phyloP scores from a whole-genome alignment of 35 echinoderm and acorn worm species.

The Apostichopus parvimensis region DNA sequence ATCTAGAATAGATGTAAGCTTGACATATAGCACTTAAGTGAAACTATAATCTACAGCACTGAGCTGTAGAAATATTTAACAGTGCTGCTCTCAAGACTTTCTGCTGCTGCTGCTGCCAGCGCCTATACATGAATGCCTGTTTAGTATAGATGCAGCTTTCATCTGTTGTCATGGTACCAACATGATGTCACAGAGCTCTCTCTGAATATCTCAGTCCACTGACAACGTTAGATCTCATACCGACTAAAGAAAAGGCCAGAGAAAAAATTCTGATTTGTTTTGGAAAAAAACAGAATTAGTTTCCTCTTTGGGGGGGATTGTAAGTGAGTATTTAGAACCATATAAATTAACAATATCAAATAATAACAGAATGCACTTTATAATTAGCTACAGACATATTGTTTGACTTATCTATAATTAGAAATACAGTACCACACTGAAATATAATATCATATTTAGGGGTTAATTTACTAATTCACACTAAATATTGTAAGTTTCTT shows the following conservation, averaged over 20 bases:
- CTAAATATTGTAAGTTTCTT: too few species aligned
- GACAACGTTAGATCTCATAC: not conserved
- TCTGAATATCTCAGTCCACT: conserved; percentile 1
- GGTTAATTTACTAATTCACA: too few species aligned
- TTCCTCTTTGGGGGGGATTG: too few species aligned
- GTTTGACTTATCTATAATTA: too few species aligned
- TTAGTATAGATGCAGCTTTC: not conserved
- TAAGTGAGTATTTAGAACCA: too few species aligned
- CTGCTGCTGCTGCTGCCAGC: not conserved
- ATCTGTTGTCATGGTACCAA: conserved; percentile 1
- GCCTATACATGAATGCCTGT: not conserved
- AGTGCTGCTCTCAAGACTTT: not conserved
- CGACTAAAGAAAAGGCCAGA: not conserved
- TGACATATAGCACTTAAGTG: not conserved
- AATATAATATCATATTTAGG: too few species aligned
- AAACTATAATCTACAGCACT: conserved; percentile 1
- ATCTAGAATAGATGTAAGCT: conserved; percentile 3
- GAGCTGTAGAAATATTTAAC: not conserved
- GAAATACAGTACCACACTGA: too few species aligned
- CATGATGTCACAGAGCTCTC: not conserved
- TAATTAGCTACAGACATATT: too few species aligned
- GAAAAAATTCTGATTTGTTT: not conserved
- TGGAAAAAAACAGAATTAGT: too few species aligned
- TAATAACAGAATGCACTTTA: too few species aligned
- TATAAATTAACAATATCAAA: too few species aligned